Evolutionary conservation across 2,888 invertebrate species (phyloP), one percentile per base, ranked within the genome.

Genomic region (Euphydryas editha): DNA sequence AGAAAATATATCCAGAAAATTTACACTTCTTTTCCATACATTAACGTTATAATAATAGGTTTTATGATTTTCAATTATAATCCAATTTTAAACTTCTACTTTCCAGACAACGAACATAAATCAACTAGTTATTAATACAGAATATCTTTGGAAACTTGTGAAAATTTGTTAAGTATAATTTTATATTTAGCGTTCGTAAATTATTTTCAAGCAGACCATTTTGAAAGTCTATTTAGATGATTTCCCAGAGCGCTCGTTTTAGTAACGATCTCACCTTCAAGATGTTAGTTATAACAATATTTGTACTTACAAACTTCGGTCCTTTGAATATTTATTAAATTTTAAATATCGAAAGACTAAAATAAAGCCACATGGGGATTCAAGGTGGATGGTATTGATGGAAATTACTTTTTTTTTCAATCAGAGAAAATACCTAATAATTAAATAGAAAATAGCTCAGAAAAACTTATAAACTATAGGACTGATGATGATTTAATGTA

Each of bases 201-300:
- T 30, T 59, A 36, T 55, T 59, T 64, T 59, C 42, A n/a, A 54
- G 37, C 24, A 44, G 36, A 55, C 37, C 54, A 59, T 59, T 67
- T 67, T 37, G 58, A 47, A 60, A 62, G 67, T 69, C 63, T 67
- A 65, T 71, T 61, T 63, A 62, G 46, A 49, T 69, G 67, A 71
- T 71, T 71, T 71, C 71, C 71, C 71, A 59, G 46, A 60, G 69
- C 69, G 71, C 67, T 37, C 59, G 67, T 70, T 63, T 62, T 49
- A 47, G 58, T 67, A 62, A 60, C 64, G 46, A 68, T 62, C 62
- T 59, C 62, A 65, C 65, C 68, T 68, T 18, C 62, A 59, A 65
- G 62, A 62, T 62, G 62, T 65, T 62, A 65, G 60, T 61, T 62
- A 62, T 49, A 62, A 62, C 62, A 65, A 62, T 62, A 65, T 20